These are phyloP conservation scores for Meloidogyne exigua DNA, from an alignment of 1,140 invertebrate genomes.

Conservation along the genomic window DNA sequence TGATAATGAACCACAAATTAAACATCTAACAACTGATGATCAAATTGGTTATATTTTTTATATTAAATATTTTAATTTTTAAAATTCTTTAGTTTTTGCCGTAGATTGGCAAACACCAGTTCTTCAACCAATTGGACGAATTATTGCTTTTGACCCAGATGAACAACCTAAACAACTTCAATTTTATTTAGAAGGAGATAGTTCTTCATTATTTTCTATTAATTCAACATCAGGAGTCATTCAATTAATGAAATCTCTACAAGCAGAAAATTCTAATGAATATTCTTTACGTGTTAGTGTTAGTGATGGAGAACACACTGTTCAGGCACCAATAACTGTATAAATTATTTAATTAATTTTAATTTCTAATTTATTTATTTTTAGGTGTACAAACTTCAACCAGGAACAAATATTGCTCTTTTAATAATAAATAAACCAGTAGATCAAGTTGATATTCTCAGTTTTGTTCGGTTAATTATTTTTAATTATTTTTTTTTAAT, in stretches of 20 bases:
- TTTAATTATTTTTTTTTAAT: too few relatives aligned
- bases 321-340: conserved; percentile 42
- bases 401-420: conserved; percentile 53
- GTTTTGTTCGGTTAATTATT: conserved; percentile 25
- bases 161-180: conserved; percentile 38
- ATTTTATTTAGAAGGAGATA: conserved; percentile 7
- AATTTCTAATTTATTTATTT: background rate
- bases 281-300: conserved; percentile 45
- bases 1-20: conserved; percentile 53
- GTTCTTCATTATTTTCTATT: conserved; percentile 39
- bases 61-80: background rate
- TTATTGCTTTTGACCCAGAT: conserved; percentile 51
- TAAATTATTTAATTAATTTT: background rate
- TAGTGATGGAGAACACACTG: conserved; percentile 41
- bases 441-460: conserved; percentile 44
- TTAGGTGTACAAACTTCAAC: conserved; percentile 51
- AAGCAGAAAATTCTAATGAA: conserved; percentile 12
- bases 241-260: conserved; percentile 32
- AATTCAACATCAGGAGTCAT: conserved; percentile 46
- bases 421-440: conserved; percentile 38
- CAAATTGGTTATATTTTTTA: conserved; percentile 14
- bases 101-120: conserved; percentile 50
- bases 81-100: conserved; percentile 35
- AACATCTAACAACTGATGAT: conserved; percentile 33
- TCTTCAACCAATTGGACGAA: conserved; percentile 41